Evolutionary conservation across 2,888 invertebrate genomes (phyloP), one percentile per base, ranked within the genome.

Genomic region (Tiliacea aurago): DNA sequence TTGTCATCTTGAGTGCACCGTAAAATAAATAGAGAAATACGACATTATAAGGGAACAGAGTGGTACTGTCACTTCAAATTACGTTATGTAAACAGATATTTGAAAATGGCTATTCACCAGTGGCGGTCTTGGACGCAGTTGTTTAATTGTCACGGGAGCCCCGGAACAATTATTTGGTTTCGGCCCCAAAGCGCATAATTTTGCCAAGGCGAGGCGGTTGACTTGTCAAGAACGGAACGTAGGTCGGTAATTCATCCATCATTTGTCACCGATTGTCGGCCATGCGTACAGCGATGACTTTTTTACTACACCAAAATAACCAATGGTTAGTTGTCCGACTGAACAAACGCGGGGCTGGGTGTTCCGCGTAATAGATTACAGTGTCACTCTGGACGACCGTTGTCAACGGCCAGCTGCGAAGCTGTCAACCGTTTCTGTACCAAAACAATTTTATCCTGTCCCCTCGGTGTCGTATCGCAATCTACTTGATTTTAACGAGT

Each of bases 321-420:
- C 83, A 80, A 81, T 84, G 83, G 79, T 79, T 70, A 83, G 81
- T 83, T 80, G 81, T 82, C 70, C 53, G 72, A 63, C 82, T 81
- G 68, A 64, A 84, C 82, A 84, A 84, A 80, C 80, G 76, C 70
- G 61, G 59, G 65, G 69, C 70, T 69, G 81, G 76, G 82, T 86
- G 87, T 89, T 86, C 76, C 75, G 85, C 86, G 91, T 93, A 93
- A 93, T 93, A 93, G 92, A 94, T 93, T 92, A 94, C 91, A 85
- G 89, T 91, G 92, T 93, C 93, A 92, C 87, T 88, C 88, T 73
- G 68, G 83, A 80, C 88, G 91, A 91, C 93, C 93, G 93, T 91
- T 93, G 93, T 93, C 93, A 92, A 84, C 89, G 81, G 78, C 82
- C 92, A 93, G 92, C 91, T 92, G 93, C 80, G 90, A 72, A 80